These are phyloP conservation scores for Nasonia vitripennis DNA, from an alignment of 1,140 invertebrate species.

Conservation along the genomic window DNA sequence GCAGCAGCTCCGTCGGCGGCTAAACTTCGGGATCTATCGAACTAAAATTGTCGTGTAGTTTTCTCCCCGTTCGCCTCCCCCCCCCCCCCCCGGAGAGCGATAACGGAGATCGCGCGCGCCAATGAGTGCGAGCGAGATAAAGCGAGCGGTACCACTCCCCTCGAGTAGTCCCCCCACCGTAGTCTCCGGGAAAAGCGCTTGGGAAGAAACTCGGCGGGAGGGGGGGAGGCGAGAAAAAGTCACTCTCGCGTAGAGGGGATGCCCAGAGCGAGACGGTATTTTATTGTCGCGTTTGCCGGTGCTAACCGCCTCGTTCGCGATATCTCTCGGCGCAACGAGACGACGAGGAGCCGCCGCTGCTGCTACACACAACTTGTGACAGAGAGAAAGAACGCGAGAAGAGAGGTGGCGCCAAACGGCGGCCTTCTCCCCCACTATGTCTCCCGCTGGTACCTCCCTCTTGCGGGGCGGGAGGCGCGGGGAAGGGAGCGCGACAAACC, in stretches of 20 bases:
- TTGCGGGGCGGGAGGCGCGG: conserved; percentile 34
- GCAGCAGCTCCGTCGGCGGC: conserved; percentile 68
- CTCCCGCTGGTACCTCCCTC: conserved; percentile 40
- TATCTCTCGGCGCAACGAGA: conserved; percentile 31
- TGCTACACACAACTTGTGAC: conserved; percentile 46
- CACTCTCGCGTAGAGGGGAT: neutral
- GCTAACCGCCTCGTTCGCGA: conserved; percentile 59
- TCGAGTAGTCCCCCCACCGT: neutral
- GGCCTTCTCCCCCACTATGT: conserved; percentile 1
- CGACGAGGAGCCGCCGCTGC: conserved; percentile 26
- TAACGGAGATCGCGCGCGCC: conserved; percentile 51
- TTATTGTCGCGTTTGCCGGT: conserved; percentile 71
- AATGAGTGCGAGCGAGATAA: conserved; percentile 23
- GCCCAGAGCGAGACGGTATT: conserved; percentile 61
- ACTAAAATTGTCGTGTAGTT: conserved; percentile 75
- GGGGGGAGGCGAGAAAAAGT: neutral
- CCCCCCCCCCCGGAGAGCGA: conserved; percentile 38
- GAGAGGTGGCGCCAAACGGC: conserved; percentile 45
- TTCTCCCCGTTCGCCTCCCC: conserved; percentile 63
- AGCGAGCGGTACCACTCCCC: conserved; percentile 16
- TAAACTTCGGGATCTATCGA: conserved; percentile 73
- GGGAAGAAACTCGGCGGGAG: neutral
- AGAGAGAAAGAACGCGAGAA: conserved; percentile 44
- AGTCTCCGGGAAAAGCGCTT: conserved; percentile 47
- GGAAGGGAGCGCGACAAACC: conserved; percentile 47